Percentiles rank a stretch among this genome's conserved stretches.
phyloP scores from a whole-genome alignment of 1,140 invertebrate genomes.

The Scylla paramamosain region DNA sequence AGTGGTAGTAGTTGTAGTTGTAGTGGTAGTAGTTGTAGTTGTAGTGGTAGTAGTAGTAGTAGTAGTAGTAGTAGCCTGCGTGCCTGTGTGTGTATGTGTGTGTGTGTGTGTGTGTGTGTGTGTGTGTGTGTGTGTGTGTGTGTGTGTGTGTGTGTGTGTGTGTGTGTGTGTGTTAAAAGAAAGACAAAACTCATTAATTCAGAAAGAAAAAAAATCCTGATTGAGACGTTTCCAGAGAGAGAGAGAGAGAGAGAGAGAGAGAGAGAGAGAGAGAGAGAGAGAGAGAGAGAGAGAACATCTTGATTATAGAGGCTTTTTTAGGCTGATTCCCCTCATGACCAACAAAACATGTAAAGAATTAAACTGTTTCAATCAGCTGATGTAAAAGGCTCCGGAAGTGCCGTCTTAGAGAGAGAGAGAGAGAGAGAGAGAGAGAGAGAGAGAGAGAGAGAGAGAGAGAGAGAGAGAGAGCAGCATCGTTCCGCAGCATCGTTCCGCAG shows the following conservation, averaged over 20 bases:
- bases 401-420: background rate
- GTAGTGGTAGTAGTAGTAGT: too few species aligned
- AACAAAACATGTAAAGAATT: background rate
- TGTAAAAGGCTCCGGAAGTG: background rate
- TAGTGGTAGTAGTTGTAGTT: too few species aligned
- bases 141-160: too few species aligned
- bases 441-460: background rate
- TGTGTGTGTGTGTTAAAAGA: too few species aligned
- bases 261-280: conserved; percentile 36
- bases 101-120: too few species aligned
- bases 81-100: too few species aligned
- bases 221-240: background rate
- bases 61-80: too few species aligned
- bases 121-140: too few species aligned
- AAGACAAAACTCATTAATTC: too few species aligned
- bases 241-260: conserved; percentile 44
- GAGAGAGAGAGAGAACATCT: conserved; percentile 15
- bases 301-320: conserved; percentile 6
- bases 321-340: background rate
- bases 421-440: too few species aligned
- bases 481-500: background rate
- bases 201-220: background rate
- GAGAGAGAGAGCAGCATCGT: background rate
- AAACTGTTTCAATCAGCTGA: background rate
- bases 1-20: too few species aligned